Conservation (phyloP, 2,888 invertebrate species). For the Bellardia bayeri region DNA sequence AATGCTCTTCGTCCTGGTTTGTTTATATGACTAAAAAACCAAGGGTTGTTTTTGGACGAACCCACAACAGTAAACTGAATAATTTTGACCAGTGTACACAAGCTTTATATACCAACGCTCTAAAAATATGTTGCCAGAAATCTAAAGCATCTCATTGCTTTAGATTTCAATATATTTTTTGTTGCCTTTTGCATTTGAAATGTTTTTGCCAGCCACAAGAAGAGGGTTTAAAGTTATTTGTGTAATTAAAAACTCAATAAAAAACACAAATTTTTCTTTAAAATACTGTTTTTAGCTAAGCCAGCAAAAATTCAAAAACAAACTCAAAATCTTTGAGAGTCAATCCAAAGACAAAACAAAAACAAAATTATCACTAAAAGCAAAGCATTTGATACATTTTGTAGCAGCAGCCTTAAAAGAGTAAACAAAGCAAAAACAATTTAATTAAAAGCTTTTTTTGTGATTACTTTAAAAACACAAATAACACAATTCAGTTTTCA, state of each 20-base stretch:
- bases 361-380: slow-evolving; percentile 26
- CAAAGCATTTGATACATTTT: slow-evolving; percentile 13
- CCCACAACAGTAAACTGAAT: slow-evolving; percentile 84
- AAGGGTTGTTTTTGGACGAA: slow-evolving; percentile 83
- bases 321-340: slow-evolving; percentile 58
- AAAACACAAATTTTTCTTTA: slow-evolving; percentile 36
- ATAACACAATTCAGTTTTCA: not conserved
- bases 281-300: slow-evolving; percentile 9
- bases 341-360: slow-evolving; percentile 7
- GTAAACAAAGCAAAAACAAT: slow-evolving; percentile 25
- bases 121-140: slow-evolving; percentile 67
- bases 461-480: not conserved
- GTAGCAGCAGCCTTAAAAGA: slow-evolving; percentile 65
- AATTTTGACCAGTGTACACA: slow-evolving; percentile 81
- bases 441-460: slow-evolving; percentile 60
- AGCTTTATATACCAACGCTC: slow-evolving; percentile 83
- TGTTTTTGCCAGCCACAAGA: not conserved
- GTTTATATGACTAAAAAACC: slow-evolving; percentile 38
- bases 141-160: slow-evolving; percentile 71
- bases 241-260: slow-evolving; percentile 48
- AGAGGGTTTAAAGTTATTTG: slow-evolving; percentile 20
- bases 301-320: slow-evolving; percentile 13
- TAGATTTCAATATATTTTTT: slow-evolving; percentile 45
- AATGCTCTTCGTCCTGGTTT: slow-evolving; percentile 52
- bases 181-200: slow-evolving; percentile 7